A percentile compares a stretch with the other conserved stretches of the same genome.
Conservation (phyloP, 2,888 invertebrate genomes). For the Elgonia sp. region DNA sequence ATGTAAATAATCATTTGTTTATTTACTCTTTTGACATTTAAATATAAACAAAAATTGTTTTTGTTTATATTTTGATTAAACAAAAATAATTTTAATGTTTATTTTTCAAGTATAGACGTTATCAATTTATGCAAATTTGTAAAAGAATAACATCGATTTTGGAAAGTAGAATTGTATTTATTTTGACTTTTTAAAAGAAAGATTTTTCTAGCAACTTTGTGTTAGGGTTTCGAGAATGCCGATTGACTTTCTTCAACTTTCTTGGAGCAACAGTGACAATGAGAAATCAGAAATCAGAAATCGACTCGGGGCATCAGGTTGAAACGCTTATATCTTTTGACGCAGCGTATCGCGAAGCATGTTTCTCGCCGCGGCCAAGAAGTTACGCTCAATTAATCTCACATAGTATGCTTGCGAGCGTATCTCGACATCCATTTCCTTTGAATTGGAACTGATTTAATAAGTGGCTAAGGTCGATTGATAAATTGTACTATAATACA, state of each 20-base stretch:
- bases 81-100: no score
- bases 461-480: conserved; percentile 67
- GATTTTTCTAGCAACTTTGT: no score
- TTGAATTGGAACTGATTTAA: conserved; percentile 73
- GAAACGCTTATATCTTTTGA: conserved; percentile 54
- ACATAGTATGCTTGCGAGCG: conserved; percentile 68
- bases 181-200: no score
- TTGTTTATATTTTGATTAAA: no score
- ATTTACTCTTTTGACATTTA: no score
- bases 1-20: no score
- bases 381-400: conserved; percentile 74
- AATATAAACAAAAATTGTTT: no score
- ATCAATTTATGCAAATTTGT: no score
- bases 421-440: conserved; percentile 70
- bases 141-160: no score
- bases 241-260: conserved; percentile 50
- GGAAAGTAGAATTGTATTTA: no score
- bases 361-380: conserved; percentile 46
- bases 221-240: neutral
- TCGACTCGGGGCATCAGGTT: conserved; percentile 41
- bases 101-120: no score
- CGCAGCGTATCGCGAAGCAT: conserved; percentile 44
- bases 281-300: conserved; percentile 69
- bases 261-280: conserved; percentile 38
- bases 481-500: conserved; percentile 62